Conservation (phyloP, 2,888 invertebrate genomes). For the Perithous albicinctus region DNA sequence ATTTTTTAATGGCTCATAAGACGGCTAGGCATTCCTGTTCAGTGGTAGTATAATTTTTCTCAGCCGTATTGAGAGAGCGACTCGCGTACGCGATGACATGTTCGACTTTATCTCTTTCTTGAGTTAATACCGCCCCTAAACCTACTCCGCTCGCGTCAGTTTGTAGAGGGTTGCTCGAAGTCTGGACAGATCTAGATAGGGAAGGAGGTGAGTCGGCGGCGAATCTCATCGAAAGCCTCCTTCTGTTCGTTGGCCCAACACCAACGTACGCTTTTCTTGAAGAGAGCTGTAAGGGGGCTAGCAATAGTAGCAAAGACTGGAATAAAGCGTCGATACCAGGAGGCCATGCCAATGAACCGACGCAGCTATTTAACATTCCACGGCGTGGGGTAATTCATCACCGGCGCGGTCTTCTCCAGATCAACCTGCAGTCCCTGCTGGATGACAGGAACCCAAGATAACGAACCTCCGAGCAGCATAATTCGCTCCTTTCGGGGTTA, state of each 20-base stretch:
- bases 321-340: neutral
- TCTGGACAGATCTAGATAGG: neutral
- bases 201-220: neutral
- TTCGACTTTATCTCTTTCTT: too few species aligned
- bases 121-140: too few species aligned
- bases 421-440: too few species aligned
- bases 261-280: neutral
- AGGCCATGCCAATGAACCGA: neutral
- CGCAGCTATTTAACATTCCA: neutral
- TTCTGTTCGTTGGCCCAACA: neutral
- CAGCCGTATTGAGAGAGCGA: too few species aligned
- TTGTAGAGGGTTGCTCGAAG: constrained; percentile 37
- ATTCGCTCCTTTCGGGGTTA: neutral
- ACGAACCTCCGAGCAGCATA: neutral
- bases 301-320: neutral
- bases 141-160: constrained; percentile 44
- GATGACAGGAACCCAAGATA: neutral
- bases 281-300: too few species aligned
- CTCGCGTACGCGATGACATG: too few species aligned
- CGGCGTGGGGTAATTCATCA: too few species aligned
- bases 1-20: too few species aligned
- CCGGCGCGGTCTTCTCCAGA: too few species aligned
- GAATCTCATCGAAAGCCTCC: neutral
- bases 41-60: too few species aligned
- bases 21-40: too few species aligned